A percentile compares a stretch with the other conserved stretches of the same genome.
phyloP scores from a whole-genome alignment of 2,888 invertebrate species.

The Perizoma flavofasciatum region DNA sequence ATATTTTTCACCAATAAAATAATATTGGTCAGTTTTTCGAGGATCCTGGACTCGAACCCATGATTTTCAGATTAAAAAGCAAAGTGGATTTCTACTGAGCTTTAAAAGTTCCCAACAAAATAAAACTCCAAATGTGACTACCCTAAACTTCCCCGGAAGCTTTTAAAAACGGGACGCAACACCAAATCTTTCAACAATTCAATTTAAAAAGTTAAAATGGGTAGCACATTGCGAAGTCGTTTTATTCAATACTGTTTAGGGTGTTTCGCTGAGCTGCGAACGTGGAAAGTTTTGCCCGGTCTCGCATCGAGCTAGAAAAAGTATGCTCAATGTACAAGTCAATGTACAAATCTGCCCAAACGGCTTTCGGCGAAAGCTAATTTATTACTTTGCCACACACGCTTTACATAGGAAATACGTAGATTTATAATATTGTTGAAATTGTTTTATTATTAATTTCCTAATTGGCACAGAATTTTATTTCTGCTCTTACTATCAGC shows the following conservation, averaged over 20 bases:
- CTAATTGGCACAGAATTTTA: slow-evolving; percentile 3
- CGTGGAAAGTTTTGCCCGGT: slow-evolving; percentile 32
- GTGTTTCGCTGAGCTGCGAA: slow-evolving; percentile 35
- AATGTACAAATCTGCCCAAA: slow-evolving; percentile 35
- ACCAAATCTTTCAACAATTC: slow-evolving; percentile 30
- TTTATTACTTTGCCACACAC: slow-evolving; percentile 23
- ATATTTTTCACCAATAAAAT: too few relatives aligned
- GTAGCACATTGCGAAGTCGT: slow-evolving; percentile 32
- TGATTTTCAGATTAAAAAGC: too few relatives aligned
- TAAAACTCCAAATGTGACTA: slow-evolving; percentile 10
- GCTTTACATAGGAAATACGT: too few relatives aligned
- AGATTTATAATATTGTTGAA: too few relatives aligned
- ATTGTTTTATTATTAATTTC: neutral
- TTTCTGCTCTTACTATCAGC: neutral
- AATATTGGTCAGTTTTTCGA: too few relatives aligned
- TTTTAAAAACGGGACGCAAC: slow-evolving; percentile 23
- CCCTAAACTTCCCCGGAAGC: slow-evolving; percentile 17
- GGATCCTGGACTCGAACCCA: too few relatives aligned
- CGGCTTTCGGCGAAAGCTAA: slow-evolving; percentile 27
- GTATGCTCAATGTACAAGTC: slow-evolving; percentile 21
- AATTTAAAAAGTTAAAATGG: slow-evolving; percentile 36
- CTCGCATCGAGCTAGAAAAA: slow-evolving; percentile 20
- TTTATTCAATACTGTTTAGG: slow-evolving; percentile 39
- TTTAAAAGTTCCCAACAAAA: slow-evolving; percentile 6
- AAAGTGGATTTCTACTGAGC: neutral